These are phyloP conservation scores for Iphiclides podalirius DNA, from an alignment of 2,888 invertebrate species.

Conservation along the genomic window DNA sequence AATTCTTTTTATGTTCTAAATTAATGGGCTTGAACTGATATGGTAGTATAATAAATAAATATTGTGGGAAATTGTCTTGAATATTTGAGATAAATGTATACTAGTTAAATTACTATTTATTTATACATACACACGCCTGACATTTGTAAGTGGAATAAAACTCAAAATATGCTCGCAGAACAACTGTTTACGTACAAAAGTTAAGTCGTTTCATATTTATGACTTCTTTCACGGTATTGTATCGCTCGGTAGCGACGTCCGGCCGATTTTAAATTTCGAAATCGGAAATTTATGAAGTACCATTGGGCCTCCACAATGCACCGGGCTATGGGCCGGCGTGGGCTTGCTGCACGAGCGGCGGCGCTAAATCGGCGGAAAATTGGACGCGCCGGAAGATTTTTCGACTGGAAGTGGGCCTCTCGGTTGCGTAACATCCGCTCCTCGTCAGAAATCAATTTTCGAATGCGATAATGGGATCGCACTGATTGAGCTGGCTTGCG, in stretches of 20 bases:
- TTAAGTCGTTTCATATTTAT: neutral
- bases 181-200: too few species aligned
- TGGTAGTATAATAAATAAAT: neutral
- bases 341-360: too few species aligned
- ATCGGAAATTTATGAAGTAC: too few species aligned
- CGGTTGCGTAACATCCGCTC: constrained; percentile 17
- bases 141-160: too few species aligned
- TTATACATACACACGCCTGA: too few species aligned
- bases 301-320: too few species aligned
- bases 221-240: neutral
- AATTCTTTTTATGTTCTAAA: neutral
- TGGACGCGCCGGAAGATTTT: neutral
- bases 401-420: constrained; percentile 5
- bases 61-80: too few species aligned
- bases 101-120: too few species aligned
- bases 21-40: neutral
- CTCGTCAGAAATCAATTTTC: constrained; percentile 4
- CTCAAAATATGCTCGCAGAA: too few species aligned
- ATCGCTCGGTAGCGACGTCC: neutral
- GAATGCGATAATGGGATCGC: constrained; percentile 7
- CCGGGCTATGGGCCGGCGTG: too few species aligned
- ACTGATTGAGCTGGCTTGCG: constrained; percentile 14
- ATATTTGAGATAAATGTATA: too few species aligned
- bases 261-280: neutral
- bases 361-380: neutral